These are phyloP conservation scores for Cryptosula pallasiana DNA, from an alignment of 2,888 invertebrate species.

Conservation along the genomic window DNA sequence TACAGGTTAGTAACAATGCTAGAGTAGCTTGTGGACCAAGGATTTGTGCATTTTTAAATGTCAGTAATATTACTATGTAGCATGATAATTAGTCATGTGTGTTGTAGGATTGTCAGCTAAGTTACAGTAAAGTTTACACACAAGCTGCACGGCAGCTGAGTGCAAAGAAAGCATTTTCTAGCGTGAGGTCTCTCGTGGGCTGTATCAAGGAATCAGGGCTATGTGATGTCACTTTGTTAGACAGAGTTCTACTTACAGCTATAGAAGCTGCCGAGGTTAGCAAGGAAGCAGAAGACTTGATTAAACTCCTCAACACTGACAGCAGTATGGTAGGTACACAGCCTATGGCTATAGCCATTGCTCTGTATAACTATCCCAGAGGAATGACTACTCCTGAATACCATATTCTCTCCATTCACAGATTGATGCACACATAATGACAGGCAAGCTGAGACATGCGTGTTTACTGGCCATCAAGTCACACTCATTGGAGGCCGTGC, in stretches of 20 bases:
- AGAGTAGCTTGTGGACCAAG: background rate
- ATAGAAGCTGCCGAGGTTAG: slow-evolving; percentile 39
- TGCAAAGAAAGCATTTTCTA: slow-evolving; percentile 34
- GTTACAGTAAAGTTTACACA: slow-evolving; percentile 38
- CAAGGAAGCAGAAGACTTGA: slow-evolving; percentile 43
- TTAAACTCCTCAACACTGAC: slow-evolving; percentile 44
- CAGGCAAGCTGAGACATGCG: slow-evolving; percentile 78
- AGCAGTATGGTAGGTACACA: slow-evolving; percentile 55
- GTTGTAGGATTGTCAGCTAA: slow-evolving; percentile 44
- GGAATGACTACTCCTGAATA: too few species aligned
- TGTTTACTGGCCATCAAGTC: slow-evolving; percentile 62
- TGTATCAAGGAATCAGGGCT: slow-evolving; percentile 37
- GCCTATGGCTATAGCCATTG: too few species aligned
- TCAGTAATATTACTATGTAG: too few species aligned
- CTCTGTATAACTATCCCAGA: too few species aligned
- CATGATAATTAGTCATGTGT: too few species aligned
- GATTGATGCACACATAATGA: slow-evolving; percentile 78
- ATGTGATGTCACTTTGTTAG: slow-evolving; percentile 39
- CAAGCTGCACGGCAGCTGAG: slow-evolving; percentile 42
- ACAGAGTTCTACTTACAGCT: slow-evolving; percentile 48
- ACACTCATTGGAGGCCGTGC: slow-evolving; percentile 67
- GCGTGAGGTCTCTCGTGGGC: slow-evolving; percentile 39
- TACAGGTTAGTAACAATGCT: slow-evolving; percentile 41
- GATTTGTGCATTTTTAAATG: too few species aligned
- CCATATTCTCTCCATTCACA: too few species aligned